Percentiles rank a stretch among this genome's conserved stretches.
phyloP scores from a whole-genome alignment of 2,888 invertebrate genomes.

The Sisyra terminalis region DNA sequence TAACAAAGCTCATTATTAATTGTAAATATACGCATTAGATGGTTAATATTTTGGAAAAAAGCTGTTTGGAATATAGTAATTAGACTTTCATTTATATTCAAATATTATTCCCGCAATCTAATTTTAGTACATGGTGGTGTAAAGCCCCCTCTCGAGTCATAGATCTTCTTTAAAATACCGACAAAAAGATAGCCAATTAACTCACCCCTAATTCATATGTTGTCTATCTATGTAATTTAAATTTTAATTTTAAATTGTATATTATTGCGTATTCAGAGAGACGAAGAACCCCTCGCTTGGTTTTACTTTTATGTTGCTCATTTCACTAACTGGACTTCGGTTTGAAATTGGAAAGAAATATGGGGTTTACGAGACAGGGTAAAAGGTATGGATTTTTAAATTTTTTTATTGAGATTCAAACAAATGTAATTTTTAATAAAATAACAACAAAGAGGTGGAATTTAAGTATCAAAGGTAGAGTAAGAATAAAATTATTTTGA shows the following conservation, averaged over 20 bases:
- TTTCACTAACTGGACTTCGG: neutral
- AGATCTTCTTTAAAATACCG: slow-evolving; percentile 1
- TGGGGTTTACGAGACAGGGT: too few relatives aligned
- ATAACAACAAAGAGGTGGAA: too few relatives aligned
- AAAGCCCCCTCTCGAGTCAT: neutral
- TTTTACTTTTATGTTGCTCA: neutral
- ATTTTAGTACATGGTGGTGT: neutral
- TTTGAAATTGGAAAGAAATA: too few relatives aligned
- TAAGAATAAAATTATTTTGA: too few relatives aligned
- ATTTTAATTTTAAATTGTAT: slow-evolving; percentile 2
- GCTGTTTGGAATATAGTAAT: too few relatives aligned
- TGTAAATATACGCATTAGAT: too few relatives aligned
- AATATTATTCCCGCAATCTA: slow-evolving; percentile 5
- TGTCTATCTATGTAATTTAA: slow-evolving; percentile 1
- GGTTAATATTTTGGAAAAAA: too few relatives aligned
- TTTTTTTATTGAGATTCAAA: too few relatives aligned
- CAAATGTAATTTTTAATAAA: too few relatives aligned
- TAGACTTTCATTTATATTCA: slow-evolving; percentile 1
- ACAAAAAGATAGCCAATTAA: slow-evolving; percentile 6
- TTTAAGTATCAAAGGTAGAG: too few relatives aligned
- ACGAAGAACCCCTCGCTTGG: neutral
- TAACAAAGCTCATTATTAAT: too few relatives aligned
- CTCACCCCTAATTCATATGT: slow-evolving; percentile 1
- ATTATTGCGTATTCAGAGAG: neutral
- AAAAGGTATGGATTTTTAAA: too few relatives aligned